These are phyloP conservation scores for Palythoa heliodiscus DNA, from an alignment of 92 coral and sea anemone genomes.

Conservation along the genomic window DNA sequence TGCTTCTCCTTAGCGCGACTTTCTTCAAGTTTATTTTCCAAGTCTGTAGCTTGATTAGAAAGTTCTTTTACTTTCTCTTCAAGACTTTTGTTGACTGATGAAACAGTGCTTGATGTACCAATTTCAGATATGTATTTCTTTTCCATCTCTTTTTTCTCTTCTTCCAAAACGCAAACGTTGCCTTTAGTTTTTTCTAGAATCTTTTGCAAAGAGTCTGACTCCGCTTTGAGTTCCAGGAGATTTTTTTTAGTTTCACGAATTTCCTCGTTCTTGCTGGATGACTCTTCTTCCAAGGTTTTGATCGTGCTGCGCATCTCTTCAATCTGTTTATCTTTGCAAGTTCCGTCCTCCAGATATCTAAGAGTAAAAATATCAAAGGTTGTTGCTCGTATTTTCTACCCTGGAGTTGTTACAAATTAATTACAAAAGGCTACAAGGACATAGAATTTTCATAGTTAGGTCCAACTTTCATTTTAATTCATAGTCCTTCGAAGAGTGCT, in stretches of 20 bases:
- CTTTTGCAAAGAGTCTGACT: not conserved
- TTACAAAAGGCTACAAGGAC: no score
- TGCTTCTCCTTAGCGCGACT: not conserved
- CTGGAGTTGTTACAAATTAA: not conserved
- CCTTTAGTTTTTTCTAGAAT: not conserved
- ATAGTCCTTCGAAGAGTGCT: no score
- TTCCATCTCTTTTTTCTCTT: slow-evolving; percentile 10
- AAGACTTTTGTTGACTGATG: slow-evolving; percentile 7
- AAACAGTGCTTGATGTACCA: not conserved
- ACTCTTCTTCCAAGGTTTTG: not conserved
- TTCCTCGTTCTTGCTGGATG: not conserved
- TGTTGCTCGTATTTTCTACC: not conserved
- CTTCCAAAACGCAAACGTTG: not conserved
- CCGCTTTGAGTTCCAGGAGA: not conserved
- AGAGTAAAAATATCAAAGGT: not conserved
- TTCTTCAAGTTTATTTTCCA: not conserved
- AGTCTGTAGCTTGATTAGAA: not conserved
- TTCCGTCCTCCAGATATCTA: slow-evolving; percentile 20
- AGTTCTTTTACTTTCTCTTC: not conserved
- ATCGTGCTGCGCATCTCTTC: slow-evolving; percentile 2
- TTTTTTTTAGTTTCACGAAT: not conserved
- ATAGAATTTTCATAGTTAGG: no score
- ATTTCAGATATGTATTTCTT: not conserved
- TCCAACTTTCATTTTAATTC: no score
- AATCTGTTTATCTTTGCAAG: slow-evolving; percentile 11